phyloP scores from a whole-genome alignment of 2,797 vertebrate genomes.

The Premnoplex brunnescens region DNA sequence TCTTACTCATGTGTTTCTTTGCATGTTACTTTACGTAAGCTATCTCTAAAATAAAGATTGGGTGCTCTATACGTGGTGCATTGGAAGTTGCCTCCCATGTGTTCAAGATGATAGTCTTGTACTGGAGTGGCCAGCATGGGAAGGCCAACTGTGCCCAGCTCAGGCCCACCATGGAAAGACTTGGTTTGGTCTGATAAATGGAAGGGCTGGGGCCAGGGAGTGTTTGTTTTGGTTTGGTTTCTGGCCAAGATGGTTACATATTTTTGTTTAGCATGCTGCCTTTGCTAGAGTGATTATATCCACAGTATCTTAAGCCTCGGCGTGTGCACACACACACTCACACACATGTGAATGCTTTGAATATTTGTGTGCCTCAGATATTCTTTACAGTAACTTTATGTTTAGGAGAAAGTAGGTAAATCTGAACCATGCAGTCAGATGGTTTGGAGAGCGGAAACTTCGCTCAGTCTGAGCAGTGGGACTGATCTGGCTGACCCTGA shows the following conservation, averaged over 20 bases:
- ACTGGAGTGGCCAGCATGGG: not conserved
- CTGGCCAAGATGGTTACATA: not conserved
- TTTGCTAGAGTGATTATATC: not conserved
- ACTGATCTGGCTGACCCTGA: not conserved
- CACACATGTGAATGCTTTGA: not conserved
- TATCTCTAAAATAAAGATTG: conserved; percentile 43
- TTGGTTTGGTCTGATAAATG: not conserved
- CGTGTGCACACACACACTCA: not conserved
- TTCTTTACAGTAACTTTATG: not conserved
- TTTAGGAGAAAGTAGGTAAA: not conserved
- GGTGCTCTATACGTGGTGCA: not conserved
- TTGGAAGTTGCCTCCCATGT: not conserved
- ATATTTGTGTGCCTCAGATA: not conserved
- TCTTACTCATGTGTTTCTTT: conserved; percentile 40
- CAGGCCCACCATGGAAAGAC: not conserved
- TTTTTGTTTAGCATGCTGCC: not conserved
- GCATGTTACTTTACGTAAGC: conserved; percentile 53
- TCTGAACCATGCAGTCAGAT: not conserved
- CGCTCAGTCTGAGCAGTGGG: not conserved
- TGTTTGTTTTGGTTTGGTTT: not conserved
- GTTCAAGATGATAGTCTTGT: not conserved
- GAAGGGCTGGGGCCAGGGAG: not conserved
- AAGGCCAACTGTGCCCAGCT: not conserved
- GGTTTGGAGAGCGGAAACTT: not conserved
- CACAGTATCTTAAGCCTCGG: not conserved